Percentiles rank a stretch among this genome's conserved stretches.
Conservation (phyloP, 2,113 vertebrate species). For the Oncorhynchus mykiss region DNA sequence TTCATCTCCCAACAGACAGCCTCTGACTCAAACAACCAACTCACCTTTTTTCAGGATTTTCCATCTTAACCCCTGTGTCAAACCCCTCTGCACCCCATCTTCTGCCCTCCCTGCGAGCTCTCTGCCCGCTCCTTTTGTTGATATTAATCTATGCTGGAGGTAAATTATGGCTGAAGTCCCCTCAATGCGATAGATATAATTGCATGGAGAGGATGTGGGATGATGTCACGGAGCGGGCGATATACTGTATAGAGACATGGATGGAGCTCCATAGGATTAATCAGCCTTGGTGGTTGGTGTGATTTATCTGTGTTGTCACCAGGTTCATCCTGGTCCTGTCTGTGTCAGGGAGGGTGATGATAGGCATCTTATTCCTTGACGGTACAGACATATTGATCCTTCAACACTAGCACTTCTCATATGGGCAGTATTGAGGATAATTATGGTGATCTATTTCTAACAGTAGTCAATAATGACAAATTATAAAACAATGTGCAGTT, state of each 20-base stretch:
- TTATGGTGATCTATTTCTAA: background rate
- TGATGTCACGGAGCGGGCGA: constrained; percentile 10
- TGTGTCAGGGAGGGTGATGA: constrained; percentile 30
- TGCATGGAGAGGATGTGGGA: constrained; percentile 11
- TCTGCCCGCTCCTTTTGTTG: background rate
- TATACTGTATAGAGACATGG: constrained; percentile 19
- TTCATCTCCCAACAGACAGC: background rate
- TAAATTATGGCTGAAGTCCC: constrained; percentile 17
- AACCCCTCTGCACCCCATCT: constrained; percentile 11
- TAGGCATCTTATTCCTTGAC: constrained; percentile 43
- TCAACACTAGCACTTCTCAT: constrained; percentile 25
- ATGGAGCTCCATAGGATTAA: constrained; percentile 14
- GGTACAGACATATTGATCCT: constrained; percentile 45
- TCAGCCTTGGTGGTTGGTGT: constrained; percentile 4
- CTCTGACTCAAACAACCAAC: background rate
- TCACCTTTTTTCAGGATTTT: constrained; percentile 1
- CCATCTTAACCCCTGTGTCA: constrained; percentile 11
- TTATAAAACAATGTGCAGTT: too few species aligned
- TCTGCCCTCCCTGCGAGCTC: constrained; percentile 6
- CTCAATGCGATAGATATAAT: constrained; percentile 5
- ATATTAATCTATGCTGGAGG: constrained; percentile 11
- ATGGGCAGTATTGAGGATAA: background rate
- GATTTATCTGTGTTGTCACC: constrained; percentile 50
- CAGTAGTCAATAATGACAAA: background rate
- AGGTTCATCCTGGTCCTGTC: constrained; percentile 3